Percentiles rank a stretch among this genome's conserved stretches.
Conservation (phyloP, 2,888 invertebrate species). For the Linnaemya tessellans region DNA sequence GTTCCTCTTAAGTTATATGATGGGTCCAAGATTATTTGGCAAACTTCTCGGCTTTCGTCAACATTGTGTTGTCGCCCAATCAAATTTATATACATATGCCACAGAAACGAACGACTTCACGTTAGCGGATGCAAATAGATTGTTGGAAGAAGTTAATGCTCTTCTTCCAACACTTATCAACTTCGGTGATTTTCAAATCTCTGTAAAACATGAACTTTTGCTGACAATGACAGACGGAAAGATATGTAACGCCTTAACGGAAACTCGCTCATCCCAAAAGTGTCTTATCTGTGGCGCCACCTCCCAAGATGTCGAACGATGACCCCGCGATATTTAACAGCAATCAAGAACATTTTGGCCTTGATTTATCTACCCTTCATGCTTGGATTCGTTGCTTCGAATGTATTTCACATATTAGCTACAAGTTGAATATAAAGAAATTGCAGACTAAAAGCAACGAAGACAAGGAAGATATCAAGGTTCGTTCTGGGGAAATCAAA, state of each 20-base stretch:
- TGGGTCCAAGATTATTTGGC: no score
- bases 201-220: constrained; percentile 16
- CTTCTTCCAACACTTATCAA: constrained; percentile 14
- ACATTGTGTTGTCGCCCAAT: constrained; percentile 12
- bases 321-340: constrained; percentile 22
- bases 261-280: constrained; percentile 20
- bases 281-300: constrained; percentile 16
- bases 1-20: no score
- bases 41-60: constrained; percentile 15
- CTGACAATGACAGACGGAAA: constrained; percentile 22
- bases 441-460: constrained; percentile 20
- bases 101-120: constrained; percentile 2
- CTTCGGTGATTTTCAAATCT: constrained; percentile 23
- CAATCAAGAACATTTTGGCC: background rate
- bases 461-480: constrained; percentile 1
- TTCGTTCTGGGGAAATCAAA: no score
- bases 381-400: no score
- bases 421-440: constrained; percentile 27
- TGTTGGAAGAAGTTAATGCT: constrained; percentile 23
- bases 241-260: constrained; percentile 24
- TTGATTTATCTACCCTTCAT: constrained; percentile 3
- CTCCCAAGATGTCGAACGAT: constrained; percentile 16
- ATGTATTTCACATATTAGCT: constrained; percentile 17
- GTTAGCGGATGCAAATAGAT: background rate
- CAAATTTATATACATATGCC: background rate